Evolutionary conservation across 2,113 vertebrate species (phyloP).

Genomic region (Delphinapterus leucas): DNA sequence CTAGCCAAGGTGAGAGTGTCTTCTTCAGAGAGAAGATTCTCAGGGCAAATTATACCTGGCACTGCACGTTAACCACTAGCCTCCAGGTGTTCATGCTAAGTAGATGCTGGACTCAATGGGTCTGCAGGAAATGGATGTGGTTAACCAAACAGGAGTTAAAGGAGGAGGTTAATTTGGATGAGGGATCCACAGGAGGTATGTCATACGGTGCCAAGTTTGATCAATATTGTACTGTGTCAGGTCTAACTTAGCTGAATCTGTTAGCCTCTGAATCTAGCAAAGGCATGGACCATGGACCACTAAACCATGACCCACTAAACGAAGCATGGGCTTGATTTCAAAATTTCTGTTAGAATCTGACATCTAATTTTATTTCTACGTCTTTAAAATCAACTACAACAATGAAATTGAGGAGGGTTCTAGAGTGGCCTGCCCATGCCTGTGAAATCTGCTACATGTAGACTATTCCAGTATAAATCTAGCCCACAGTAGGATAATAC

Average conservation of each 20-base stretch:
- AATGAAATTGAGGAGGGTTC: neutral
- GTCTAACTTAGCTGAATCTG: neutral
- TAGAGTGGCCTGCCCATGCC: neutral
- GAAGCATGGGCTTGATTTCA: neutral
- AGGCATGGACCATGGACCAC: neutral
- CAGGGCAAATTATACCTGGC: neutral
- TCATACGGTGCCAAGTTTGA: neutral
- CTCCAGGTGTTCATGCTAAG: neutral
- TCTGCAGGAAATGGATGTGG: neutral
- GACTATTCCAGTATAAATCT: neutral
- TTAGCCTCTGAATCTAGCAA: neutral
- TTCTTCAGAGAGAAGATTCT: neutral
- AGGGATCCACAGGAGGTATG: neutral
- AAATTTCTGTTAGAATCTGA: neutral
- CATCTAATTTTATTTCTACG: neutral
- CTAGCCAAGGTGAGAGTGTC: neutral
- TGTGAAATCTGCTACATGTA: neutral
- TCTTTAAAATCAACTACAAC: neutral
- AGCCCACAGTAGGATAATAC: neutral
- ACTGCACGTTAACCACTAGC: neutral
- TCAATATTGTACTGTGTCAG: neutral
- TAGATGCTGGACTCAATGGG: neutral
- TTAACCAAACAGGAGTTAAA: neutral
- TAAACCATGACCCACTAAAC: neutral
- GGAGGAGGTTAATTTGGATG: neutral